phyloP scores from a whole-genome alignment of 2,113 vertebrate genomes.

The Entomyzon cyanotis region DNA sequence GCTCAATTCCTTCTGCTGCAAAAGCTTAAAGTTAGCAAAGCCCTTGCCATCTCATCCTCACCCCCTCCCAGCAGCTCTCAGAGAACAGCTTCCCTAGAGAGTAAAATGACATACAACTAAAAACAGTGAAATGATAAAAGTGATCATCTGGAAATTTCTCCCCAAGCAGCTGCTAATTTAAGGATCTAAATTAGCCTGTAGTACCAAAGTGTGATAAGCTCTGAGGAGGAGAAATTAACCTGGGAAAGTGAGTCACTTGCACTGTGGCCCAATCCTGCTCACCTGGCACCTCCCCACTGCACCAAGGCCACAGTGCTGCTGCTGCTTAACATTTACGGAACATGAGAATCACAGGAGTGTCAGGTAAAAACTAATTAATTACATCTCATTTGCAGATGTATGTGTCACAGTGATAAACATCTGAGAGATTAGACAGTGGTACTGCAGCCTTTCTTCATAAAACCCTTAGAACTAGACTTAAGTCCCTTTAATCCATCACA shows the following conservation, averaged over 20 bases:
- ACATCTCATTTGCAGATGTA: not conserved
- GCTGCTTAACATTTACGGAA: not conserved
- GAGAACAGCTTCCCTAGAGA: not conserved
- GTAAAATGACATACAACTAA: not conserved
- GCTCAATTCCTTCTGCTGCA: not conserved
- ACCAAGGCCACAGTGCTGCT: not conserved
- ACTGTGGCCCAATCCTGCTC: not conserved
- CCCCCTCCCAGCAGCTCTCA: not conserved
- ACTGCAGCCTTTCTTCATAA: not conserved
- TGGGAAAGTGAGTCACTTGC: not conserved
- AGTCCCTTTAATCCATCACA: not conserved
- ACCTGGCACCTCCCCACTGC: not conserved
- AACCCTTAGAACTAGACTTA: not conserved
- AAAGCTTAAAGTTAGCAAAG: not conserved
- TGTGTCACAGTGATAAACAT: not conserved
- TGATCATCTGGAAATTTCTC: conserved; percentile 6
- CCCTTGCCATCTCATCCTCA: not conserved
- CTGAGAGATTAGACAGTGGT: not conserved
- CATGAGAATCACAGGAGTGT: not conserved
- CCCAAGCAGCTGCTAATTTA: conserved; percentile 3
- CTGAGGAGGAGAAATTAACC: not conserved
- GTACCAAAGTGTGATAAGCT: not conserved
- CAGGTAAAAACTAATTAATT: not conserved
- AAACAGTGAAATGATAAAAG: not conserved
- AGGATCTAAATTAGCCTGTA: not conserved